Evolutionary conservation across 1,140 invertebrate genomes (phyloP).

Genomic region (Chionoecetes opilio): DNA sequence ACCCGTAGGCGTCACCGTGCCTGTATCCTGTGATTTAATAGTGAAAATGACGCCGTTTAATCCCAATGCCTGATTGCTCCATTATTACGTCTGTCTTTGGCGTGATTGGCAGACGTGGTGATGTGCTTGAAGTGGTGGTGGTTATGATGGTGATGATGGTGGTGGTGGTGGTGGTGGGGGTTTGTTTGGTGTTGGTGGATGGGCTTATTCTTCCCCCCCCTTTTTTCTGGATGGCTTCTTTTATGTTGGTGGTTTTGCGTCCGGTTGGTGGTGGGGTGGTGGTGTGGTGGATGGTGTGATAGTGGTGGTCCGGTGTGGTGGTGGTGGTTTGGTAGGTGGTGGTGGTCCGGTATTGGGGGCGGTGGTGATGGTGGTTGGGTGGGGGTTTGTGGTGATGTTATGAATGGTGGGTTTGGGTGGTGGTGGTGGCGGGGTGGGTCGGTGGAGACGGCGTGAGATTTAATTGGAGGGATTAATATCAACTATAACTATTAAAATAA

Average conservation of each 20-base stretch:
- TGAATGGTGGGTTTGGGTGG: no score
- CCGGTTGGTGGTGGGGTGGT: no score
- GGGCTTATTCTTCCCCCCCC: no score
- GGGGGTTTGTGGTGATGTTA: no score
- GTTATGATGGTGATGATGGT: not conserved
- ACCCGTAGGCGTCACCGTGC: slow-evolving; percentile 28
- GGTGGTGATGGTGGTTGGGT: not conserved
- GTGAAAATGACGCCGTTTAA: slow-evolving; percentile 51
- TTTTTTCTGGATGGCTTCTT: no score
- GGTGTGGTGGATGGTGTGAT: not conserved
- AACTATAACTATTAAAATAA: no score
- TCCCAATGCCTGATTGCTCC: slow-evolving; percentile 57
- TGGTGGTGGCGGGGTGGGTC: no score
- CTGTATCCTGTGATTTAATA: slow-evolving; percentile 53
- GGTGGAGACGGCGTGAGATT: slow-evolving; percentile 32
- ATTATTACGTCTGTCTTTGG: slow-evolving; percentile 60
- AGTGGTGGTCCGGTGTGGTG: not conserved
- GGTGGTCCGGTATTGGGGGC: slow-evolving; percentile 38
- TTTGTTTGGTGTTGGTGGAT: no score
- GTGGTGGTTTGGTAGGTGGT: slow-evolving; percentile 43
- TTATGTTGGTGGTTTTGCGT: no score
- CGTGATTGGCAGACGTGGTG: slow-evolving; percentile 56
- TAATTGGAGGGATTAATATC: slow-evolving; percentile 68
- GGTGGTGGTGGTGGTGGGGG: not conserved
- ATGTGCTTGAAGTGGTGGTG: slow-evolving; percentile 49